A percentile compares a stretch with the other conserved stretches of the same genome.
Evolutionary conservation across 2,113 vertebrate species (phyloP).

Genomic region (Paramisgurnus dabryanus): DNA sequence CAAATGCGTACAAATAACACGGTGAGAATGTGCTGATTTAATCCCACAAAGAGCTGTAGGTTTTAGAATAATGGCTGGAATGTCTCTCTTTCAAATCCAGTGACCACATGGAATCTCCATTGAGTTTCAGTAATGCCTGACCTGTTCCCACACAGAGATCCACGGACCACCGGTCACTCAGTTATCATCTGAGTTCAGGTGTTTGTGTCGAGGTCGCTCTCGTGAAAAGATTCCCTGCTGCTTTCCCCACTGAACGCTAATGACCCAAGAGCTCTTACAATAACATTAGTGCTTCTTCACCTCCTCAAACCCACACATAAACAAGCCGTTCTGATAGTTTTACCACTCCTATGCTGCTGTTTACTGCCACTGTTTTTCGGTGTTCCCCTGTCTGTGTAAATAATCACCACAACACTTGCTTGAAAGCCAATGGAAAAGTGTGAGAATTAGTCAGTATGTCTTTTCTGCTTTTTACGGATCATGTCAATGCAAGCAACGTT

Average conservation of each 20-base stretch:
- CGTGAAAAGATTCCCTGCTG: slow-evolving; percentile 58
- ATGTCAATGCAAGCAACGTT: slow-evolving; percentile 20
- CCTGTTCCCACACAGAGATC: slow-evolving; percentile 6
- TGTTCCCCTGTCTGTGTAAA: slow-evolving; percentile 64
- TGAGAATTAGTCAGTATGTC: slow-evolving; percentile 12
- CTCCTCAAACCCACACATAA: slow-evolving; percentile 30
- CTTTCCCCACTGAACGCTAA: slow-evolving; percentile 70
- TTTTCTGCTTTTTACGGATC: slow-evolving; percentile 8
- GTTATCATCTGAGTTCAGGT: slow-evolving; percentile 61
- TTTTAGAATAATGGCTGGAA: background rate
- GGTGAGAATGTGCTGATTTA: too few relatives aligned
- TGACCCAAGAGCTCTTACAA: slow-evolving; percentile 70
- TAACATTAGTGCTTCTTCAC: slow-evolving; percentile 56
- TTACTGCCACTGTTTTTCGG: slow-evolving; percentile 53
- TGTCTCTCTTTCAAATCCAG: background rate
- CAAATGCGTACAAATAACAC: too few relatives aligned
- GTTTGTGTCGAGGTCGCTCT: slow-evolving; percentile 43
- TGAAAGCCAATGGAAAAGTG: slow-evolving; percentile 40
- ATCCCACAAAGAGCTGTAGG: background rate
- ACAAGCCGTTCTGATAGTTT: slow-evolving; percentile 66
- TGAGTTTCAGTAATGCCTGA: background rate
- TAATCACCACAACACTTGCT: slow-evolving; percentile 60
- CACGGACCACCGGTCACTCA: background rate
- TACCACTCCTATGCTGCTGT: slow-evolving; percentile 71
- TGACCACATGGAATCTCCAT: background rate